Conservation (phyloP, 2,888 invertebrate genomes). For the Xanthia icteritia region DNA sequence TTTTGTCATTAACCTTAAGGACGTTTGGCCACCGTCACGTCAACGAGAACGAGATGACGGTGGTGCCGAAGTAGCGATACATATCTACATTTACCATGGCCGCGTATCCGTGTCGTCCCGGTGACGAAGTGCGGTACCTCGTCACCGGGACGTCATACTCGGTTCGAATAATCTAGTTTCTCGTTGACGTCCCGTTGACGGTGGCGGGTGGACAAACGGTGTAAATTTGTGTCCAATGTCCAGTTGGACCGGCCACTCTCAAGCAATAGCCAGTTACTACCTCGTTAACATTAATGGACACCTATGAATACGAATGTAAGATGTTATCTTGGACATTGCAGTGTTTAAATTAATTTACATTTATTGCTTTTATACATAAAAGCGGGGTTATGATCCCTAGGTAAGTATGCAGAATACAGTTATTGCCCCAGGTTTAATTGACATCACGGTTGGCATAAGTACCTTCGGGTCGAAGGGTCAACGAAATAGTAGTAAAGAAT, state of each 20-base stretch:
- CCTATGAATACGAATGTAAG: conserved; percentile 11
- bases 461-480: conserved; percentile 5
- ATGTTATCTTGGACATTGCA: neutral
- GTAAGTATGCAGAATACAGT: neutral
- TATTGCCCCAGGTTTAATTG: conserved; percentile 13
- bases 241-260: neutral
- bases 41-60: no score
- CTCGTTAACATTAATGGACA: conserved; percentile 11
- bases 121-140: no score
- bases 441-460: neutral
- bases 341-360: conserved; percentile 19
- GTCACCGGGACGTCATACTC: no score
- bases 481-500: conserved; percentile 5
- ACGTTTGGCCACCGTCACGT: no score
- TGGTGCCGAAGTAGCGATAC: no score
- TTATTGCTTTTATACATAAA: conserved; percentile 17
- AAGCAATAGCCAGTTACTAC: conserved; percentile 2
- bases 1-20: neutral
- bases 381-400: conserved; percentile 8
- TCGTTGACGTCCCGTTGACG: no score
- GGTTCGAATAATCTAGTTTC: no score
- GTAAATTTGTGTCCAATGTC: neutral
- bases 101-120: no score
- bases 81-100: no score
- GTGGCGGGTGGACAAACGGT: no score